Evolutionary conservation across 2,888 invertebrate genomes (phyloP).

Genomic region (Eupeodes luniger): DNA sequence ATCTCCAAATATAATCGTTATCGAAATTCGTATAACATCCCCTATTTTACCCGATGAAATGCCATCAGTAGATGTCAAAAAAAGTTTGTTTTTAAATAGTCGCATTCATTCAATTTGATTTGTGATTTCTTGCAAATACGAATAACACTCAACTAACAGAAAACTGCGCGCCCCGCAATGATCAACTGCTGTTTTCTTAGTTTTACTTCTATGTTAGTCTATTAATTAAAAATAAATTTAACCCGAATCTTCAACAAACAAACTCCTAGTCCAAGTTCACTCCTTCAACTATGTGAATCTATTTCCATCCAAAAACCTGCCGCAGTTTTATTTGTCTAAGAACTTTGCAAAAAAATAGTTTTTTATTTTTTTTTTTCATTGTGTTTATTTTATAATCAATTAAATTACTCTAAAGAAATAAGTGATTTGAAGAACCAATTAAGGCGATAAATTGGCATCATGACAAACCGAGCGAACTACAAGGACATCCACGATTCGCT

Average conservation of each 20-base stretch:
- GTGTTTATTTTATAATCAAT: conserved; percentile 36
- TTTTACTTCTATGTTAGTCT: conserved; percentile 9
- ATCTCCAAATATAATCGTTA: conserved; percentile 11
- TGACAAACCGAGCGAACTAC: conserved; percentile 78
- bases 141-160: conserved; percentile 53
- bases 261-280: not conserved
- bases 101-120: too few species aligned
- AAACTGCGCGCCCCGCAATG: conserved; percentile 50
- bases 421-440: conserved; percentile 44
- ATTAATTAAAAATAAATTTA: conserved; percentile 37
- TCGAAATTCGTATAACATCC: conserved; percentile 43
- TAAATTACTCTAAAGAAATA: conserved; percentile 33
- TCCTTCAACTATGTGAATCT: conserved; percentile 1
- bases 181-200: conserved; percentile 35
- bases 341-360: conserved; percentile 41
- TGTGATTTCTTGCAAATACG: conserved; percentile 46
- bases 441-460: conserved; percentile 48
- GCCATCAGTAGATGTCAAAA: conserved; percentile 54
- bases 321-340: conserved; percentile 32
- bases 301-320: conserved; percentile 52
- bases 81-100: conserved; percentile 70
- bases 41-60: conserved; percentile 36
- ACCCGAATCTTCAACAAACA: not conserved
- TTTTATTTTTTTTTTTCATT: conserved; percentile 20
- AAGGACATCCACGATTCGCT: conserved; percentile 80